Evolutionary conservation across 2,888 invertebrate species (phyloP), one percentile per base, ranked within the genome.

Genomic region (Agapetus fuscipes): DNA sequence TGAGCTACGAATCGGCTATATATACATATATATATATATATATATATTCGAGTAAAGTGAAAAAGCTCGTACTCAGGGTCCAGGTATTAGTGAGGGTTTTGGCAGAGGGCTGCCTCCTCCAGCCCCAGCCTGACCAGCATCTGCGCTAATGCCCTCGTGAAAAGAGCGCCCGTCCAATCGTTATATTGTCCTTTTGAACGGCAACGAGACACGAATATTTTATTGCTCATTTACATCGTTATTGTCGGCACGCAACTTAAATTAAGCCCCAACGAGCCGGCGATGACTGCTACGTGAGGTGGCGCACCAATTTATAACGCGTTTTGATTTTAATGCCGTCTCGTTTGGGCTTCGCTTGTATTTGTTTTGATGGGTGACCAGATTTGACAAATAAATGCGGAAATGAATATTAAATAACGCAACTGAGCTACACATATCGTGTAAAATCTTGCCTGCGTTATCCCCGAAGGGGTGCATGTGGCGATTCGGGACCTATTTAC

Each of bases 221-320:
- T 30, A 43, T 41, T 28, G 30, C 42, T 42, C 41, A 44, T 44
- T 47, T 41, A 28, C 47, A 44, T 39, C 37, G 34, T 39, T 41
- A 40, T 37, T 30, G 41, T 27, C 35, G 37, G 28, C 37, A 38
- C 41, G 32, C 20, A 34, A 34, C 33, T 27, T 17, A 37, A 37
- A 39, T 43, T 38, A 43, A 37, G 28, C 38, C 17, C 27, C 29
- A 30, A 34, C 35, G 24, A n/a, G n/a, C 34, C 40, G 24, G 34
- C 27, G 41, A 43, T 38, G 33, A 40, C 40, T 40, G 40, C 40
- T 43, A 46, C 46, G 46, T 46, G 45, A 41, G 34, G 34, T 11
- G 12, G 25, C 5, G 20, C 13, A 25, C 25, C 6, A 26, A 12
- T 30, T 30, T 9, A n/a, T 14, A 13, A 3, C 13, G 30, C 15